A percentile compares a stretch with the other conserved stretches of the same genome.
Conservation (phyloP, 2,113 vertebrate genomes). For the Zapus hudsonius region DNA sequence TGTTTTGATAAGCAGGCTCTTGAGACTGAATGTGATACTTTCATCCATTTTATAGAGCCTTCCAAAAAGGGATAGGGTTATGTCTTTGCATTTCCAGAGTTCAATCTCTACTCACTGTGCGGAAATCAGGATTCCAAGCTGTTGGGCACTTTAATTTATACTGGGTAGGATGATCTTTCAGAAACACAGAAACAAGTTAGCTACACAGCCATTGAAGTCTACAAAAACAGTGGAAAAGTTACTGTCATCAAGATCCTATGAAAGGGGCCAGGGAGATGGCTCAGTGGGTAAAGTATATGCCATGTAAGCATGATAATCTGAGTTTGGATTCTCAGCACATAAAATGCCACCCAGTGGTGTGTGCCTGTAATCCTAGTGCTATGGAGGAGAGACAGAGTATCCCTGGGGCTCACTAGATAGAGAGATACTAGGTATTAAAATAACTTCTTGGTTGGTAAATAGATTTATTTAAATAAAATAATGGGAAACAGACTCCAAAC, state of each 20-base stretch:
- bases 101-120: not conserved
- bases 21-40: not conserved
- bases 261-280: too few relatives aligned
- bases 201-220: not conserved
- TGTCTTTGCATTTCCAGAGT: not conserved
- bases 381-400: too few relatives aligned
- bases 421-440: slow-evolving; percentile 62
- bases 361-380: too few relatives aligned
- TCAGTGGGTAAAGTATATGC: too few relatives aligned
- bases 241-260: not conserved
- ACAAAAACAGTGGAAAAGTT: not conserved
- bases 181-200: not conserved
- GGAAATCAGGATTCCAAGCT: not conserved
- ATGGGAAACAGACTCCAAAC: not conserved
- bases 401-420: not conserved
- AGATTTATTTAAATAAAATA: not conserved
- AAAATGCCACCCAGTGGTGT: too few relatives aligned
- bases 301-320: too few relatives aligned
- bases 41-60: not conserved
- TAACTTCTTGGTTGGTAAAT: slow-evolving; percentile 57
- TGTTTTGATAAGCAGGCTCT: not conserved
- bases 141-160: not conserved
- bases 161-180: not conserved
- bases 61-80: not conserved
- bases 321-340: too few relatives aligned